Percentiles rank a stretch among this genome's conserved stretches.
These are phyloP conservation scores for Phasianus colchicus DNA, from an alignment of 2,113 vertebrate species.

Conservation along the genomic window DNA sequence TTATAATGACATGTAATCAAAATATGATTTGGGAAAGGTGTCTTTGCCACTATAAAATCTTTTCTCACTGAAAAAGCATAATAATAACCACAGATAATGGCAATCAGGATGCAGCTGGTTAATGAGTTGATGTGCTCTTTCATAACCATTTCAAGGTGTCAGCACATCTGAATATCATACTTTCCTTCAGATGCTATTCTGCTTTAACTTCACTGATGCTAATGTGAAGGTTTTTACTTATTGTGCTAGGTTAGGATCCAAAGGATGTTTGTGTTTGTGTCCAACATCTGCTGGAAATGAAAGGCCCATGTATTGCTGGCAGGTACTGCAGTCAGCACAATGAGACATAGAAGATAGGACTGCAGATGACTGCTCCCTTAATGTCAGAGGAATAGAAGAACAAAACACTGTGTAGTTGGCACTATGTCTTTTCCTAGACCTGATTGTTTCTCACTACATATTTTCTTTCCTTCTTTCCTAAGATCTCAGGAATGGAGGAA, in stretches of 20 bases:
- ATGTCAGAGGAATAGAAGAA: background rate
- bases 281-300: background rate
- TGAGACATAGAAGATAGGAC: background rate
- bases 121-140: conserved; percentile 14
- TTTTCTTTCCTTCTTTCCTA: background rate
- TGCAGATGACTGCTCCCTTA: background rate
- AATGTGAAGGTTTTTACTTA: background rate
- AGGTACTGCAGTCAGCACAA: background rate
- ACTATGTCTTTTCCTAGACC: fast-evolving
- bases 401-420: fast-evolving
- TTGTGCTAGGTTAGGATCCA: background rate
- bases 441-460: background rate
- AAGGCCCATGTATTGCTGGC: background rate
- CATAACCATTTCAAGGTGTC: conserved; percentile 3
- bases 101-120: conserved; percentile 3
- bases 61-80: background rate
- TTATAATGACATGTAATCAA: conserved; percentile 53
- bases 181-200: background rate
- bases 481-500: background rate
- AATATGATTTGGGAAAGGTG: conserved; percentile 12
- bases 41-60: background rate
- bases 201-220: fast-evolving
- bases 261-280: background rate
- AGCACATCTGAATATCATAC: background rate
- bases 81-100: background rate